These are phyloP conservation scores for Crotalus horridus DNA, from an alignment of 2,113 vertebrate genomes.

Conservation along the genomic window DNA sequence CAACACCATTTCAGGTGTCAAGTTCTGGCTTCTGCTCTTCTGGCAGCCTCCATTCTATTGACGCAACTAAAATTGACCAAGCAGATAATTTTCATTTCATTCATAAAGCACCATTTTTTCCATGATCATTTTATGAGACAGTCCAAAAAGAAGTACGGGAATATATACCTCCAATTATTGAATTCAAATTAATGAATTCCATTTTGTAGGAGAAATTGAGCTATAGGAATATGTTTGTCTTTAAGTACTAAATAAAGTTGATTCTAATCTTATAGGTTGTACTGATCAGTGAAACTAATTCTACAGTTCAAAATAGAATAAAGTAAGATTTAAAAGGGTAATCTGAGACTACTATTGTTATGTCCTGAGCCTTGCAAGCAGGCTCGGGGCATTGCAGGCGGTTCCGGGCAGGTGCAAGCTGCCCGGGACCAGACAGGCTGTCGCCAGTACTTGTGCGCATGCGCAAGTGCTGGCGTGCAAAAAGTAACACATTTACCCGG, in stretches of 20 bases:
- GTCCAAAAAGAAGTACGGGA: background rate
- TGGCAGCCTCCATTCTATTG: background rate
- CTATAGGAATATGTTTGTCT: constrained; percentile 27
- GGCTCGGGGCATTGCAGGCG: too few relatives aligned
- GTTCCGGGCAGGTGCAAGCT: too few relatives aligned
- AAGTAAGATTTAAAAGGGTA: constrained; percentile 51
- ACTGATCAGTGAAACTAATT: constrained; percentile 47
- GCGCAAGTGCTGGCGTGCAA: too few relatives aligned
- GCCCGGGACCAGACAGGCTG: too few relatives aligned
- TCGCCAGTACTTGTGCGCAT: too few relatives aligned
- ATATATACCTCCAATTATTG: background rate
- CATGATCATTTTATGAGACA: background rate
- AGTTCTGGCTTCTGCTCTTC: too few relatives aligned
- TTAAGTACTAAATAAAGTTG: constrained; percentile 33
- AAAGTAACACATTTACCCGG: too few relatives aligned
- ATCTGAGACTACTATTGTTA: constrained; percentile 43
- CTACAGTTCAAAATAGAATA: constrained; percentile 41
- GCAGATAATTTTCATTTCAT: background rate
- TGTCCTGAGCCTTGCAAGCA: too few relatives aligned
- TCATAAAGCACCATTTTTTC: background rate
- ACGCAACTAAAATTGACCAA: background rate
- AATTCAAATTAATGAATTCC: constrained; percentile 7
- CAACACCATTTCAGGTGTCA: too few relatives aligned
- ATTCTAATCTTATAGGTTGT: constrained; percentile 46
- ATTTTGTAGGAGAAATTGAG: background rate